Conservation (phyloP, 2,113 vertebrate species). For the Bubo bubo region DNA sequence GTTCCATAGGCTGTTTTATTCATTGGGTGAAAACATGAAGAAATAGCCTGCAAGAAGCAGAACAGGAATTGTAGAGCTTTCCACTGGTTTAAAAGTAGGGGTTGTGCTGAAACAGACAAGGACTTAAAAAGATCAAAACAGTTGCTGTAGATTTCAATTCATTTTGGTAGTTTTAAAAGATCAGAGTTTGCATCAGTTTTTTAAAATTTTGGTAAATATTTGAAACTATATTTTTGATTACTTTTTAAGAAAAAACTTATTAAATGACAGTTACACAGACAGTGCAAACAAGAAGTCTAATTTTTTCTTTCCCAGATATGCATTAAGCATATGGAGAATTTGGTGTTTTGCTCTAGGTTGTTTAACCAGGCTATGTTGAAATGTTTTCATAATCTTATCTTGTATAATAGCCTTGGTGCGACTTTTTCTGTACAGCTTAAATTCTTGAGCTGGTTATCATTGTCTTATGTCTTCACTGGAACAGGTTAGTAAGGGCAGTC, state of each 20-base stretch:
- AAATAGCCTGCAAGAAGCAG: neutral
- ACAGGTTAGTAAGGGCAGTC: neutral
- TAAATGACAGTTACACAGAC: neutral
- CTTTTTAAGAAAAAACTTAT: neutral
- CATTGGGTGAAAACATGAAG: neutral
- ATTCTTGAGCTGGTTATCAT: neutral
- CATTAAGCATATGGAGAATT: neutral
- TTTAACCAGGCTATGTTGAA: neutral
- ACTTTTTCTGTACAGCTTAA: neutral
- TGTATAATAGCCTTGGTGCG: neutral
- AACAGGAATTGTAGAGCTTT: neutral
- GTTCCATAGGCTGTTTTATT: neutral
- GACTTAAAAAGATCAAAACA: neutral
- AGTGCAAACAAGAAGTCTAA: neutral
- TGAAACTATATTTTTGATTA: neutral
- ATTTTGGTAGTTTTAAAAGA: neutral
- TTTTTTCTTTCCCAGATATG: too few species aligned
- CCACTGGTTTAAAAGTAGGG: neutral
- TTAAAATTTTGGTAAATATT: neutral
- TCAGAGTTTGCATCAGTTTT: neutral
- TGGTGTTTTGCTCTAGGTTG: neutral
- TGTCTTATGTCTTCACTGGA: neutral
- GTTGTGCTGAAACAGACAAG: neutral
- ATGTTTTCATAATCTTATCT: neutral
- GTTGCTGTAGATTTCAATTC: neutral